phyloP scores from a whole-genome alignment of 2,113 vertebrate species.

The Diadophis punctatus region DNA sequence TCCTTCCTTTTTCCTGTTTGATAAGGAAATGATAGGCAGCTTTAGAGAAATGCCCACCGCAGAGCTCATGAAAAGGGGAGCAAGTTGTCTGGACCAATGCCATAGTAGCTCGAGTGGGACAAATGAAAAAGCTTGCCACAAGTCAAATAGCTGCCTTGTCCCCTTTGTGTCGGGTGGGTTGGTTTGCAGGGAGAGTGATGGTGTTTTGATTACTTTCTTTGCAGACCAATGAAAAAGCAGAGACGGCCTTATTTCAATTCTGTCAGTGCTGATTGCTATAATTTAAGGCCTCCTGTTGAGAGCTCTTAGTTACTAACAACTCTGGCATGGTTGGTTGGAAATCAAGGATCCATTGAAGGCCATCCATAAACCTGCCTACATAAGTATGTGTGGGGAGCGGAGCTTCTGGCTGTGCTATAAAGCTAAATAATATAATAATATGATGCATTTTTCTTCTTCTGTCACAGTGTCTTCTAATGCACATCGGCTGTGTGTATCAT shows the following conservation, averaged over 20 bases:
- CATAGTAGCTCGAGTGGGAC: slow-evolving; percentile 32
- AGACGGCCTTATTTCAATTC: neutral
- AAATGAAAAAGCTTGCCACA: slow-evolving; percentile 37
- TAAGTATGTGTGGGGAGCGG: neutral
- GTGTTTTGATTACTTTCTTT: neutral
- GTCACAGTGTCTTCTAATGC: neutral
- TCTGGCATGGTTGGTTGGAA: neutral
- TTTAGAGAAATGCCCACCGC: slow-evolving; percentile 44
- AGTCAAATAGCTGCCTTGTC: neutral
- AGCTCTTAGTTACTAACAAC: slow-evolving; percentile 1
- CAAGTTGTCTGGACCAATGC: neutral
- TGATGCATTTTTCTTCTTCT: neutral
- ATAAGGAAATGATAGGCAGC: slow-evolving; percentile 64
- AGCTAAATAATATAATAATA: neutral
- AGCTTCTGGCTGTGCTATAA: neutral
- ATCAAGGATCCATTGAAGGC: neutral
- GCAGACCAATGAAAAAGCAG: neutral
- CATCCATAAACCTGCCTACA: neutral
- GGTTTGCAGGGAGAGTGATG: neutral
- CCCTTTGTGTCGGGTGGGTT: neutral
- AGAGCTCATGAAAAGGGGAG: slow-evolving; percentile 47
- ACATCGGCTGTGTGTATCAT: neutral
- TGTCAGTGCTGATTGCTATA: neutral
- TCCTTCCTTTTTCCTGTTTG: slow-evolving; percentile 51
- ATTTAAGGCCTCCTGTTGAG: neutral